These are phyloP conservation scores for Zophobas morio DNA, from an alignment of 1,140 invertebrate genomes.

Conservation along the genomic window DNA sequence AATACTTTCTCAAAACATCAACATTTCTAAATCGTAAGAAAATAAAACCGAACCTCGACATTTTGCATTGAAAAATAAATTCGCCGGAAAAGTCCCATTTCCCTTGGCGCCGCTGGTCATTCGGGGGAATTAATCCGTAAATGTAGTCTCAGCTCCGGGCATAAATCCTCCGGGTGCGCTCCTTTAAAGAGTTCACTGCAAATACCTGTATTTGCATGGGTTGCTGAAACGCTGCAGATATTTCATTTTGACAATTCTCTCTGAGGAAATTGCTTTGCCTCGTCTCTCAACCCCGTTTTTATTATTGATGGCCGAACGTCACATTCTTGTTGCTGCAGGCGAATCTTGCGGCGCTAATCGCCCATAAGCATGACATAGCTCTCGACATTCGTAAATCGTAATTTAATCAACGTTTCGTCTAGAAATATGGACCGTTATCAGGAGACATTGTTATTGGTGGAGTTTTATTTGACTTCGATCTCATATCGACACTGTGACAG, in stretches of 20 bases:
- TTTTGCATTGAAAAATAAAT: no score
- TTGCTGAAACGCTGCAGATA: background rate
- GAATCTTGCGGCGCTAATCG: background rate
- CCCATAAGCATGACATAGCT: background rate
- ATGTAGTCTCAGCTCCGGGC: background rate
- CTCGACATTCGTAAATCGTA: slow-evolving; percentile 4
- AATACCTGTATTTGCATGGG: slow-evolving; percentile 5
- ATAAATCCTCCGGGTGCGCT: slow-evolving; percentile 1
- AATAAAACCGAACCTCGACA: no score
- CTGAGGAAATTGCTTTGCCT: slow-evolving; percentile 7
- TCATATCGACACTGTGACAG: background rate
- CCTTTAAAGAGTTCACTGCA: background rate
- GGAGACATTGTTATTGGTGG: background rate
- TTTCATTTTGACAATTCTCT: slow-evolving; percentile 17
- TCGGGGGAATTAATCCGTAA: slow-evolving; percentile 6
- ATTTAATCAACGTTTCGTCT: background rate
- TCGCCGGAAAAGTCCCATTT: background rate
- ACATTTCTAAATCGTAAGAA: no score
- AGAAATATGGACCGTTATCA: background rate
- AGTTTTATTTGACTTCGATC: background rate
- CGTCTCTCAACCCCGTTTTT: slow-evolving; percentile 1
- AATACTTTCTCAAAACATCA: no score
- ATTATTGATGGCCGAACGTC: slow-evolving; percentile 16
- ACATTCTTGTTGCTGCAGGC: slow-evolving; percentile 1
- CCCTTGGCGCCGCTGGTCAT: slow-evolving; percentile 3